A percentile compares a stretch with the other conserved stretches of the same genome.
Evolutionary conservation across 2,888 invertebrate genomes (phyloP).

Genomic region (Aelia acuminata): DNA sequence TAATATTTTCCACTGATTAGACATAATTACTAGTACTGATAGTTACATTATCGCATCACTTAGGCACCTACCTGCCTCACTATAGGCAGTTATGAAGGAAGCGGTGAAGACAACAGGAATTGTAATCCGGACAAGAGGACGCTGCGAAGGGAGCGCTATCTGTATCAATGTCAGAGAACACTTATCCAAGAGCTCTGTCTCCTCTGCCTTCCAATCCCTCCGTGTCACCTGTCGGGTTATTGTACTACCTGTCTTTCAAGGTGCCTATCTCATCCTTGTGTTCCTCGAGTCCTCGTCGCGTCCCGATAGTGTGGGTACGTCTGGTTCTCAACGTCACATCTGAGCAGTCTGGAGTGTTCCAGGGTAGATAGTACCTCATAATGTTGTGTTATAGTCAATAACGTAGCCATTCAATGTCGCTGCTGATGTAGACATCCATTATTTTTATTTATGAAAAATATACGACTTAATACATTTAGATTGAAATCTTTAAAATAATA

Average conservation of each 20-base stretch:
- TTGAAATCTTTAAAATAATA: too few species aligned
- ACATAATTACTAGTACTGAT: too few species aligned
- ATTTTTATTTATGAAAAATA: too few species aligned
- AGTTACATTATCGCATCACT: too few species aligned
- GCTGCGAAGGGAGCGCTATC: neutral
- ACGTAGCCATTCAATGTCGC: too few species aligned
- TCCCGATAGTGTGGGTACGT: neutral
- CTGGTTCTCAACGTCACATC: neutral
- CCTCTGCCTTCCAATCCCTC: neutral
- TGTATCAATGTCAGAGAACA: neutral
- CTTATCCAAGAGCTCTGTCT: neutral
- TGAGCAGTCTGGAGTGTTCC: neutral
- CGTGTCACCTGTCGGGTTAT: slow-evolving; percentile 5
- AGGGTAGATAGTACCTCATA: too few species aligned
- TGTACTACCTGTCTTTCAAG: neutral
- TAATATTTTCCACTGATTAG: too few species aligned
- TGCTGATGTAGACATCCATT: too few species aligned
- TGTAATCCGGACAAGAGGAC: slow-evolving; percentile 3
- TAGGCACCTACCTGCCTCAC: too few species aligned
- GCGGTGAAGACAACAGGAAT: neutral
- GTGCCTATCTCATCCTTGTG: neutral
- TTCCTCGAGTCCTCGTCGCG: neutral
- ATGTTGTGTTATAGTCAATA: too few species aligned
- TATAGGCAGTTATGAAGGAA: neutral
- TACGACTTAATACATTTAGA: too few species aligned